A percentile compares a stretch with the other conserved stretches of the same genome.
Evolutionary conservation across 2,797 vertebrate genomes (phyloP).

Genomic region (Gallirallus australis): DNA sequence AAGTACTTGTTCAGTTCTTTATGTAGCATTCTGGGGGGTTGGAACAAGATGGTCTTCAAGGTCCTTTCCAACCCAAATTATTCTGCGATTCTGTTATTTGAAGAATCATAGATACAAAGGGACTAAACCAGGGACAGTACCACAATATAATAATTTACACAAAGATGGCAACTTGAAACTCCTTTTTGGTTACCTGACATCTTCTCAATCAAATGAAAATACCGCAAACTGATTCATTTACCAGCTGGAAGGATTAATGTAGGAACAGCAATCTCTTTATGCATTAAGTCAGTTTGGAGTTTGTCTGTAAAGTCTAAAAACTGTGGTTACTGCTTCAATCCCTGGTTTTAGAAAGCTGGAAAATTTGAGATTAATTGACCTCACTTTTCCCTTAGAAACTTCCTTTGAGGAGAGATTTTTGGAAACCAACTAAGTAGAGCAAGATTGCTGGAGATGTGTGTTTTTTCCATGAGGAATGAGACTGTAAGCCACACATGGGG

Average conservation of each 20-base stretch:
- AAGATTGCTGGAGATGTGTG: background rate
- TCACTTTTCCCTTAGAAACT: conserved; percentile 4
- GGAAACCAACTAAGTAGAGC: background rate
- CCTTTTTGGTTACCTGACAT: background rate
- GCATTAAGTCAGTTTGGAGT: background rate
- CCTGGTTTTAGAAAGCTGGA: conserved; percentile 6
- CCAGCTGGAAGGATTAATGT: background rate
- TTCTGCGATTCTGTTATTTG: background rate
- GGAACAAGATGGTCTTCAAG: too few relatives aligned
- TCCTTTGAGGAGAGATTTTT: background rate
- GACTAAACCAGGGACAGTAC: background rate
- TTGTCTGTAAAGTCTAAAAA: background rate
- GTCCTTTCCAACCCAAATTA: too few relatives aligned
- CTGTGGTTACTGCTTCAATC: background rate
- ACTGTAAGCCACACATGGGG: background rate
- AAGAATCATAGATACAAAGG: background rate
- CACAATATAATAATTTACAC: background rate
- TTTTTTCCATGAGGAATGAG: background rate
- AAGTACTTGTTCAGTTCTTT: background rate
- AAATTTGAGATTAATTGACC: conserved; percentile 8
- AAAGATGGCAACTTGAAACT: background rate
- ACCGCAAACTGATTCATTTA: background rate
- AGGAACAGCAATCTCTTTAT: background rate
- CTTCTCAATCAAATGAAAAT: conserved; percentile 18
- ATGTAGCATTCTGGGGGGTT: background rate